phyloP scores from a whole-genome alignment of 1,140 invertebrate genomes.

The Fopius arisanus region DNA sequence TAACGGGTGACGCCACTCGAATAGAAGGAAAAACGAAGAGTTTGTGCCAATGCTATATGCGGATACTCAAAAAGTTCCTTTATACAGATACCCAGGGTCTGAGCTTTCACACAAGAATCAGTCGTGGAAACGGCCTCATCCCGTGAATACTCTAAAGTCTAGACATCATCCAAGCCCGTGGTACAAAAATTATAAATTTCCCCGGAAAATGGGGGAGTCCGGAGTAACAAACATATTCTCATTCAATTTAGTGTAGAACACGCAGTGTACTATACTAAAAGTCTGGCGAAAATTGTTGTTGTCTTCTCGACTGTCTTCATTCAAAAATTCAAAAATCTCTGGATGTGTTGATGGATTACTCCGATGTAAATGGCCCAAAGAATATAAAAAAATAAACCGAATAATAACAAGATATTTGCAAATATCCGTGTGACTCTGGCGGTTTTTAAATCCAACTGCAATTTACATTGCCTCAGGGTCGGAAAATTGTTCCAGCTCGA shows the following conservation, averaged over 20 bases:
- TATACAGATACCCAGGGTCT: background rate
- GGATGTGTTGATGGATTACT: background rate
- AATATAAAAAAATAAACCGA: background rate
- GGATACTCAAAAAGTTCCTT: conserved; percentile 31
- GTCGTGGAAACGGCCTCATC: background rate
- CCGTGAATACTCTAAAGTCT: too few species aligned
- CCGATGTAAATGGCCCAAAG: background rate
- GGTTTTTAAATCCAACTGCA: background rate
- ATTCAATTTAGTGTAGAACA: too few species aligned
- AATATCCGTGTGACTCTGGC: background rate
- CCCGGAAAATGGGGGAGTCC: too few species aligned
- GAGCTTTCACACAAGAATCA: background rate
- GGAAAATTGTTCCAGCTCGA: background rate
- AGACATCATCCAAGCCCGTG: too few species aligned
- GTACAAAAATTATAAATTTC: too few species aligned
- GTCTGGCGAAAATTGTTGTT: too few species aligned
- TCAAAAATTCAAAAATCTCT: background rate
- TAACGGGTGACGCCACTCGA: conserved; percentile 49
- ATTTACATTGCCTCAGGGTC: background rate
- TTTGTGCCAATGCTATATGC: conserved; percentile 49
- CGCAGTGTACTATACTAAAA: too few species aligned
- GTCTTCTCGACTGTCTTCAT: too few species aligned
- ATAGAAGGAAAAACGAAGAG: conserved; percentile 47
- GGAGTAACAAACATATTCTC: too few species aligned
- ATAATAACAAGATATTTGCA: background rate